phyloP scores from a whole-genome alignment of 2,888 invertebrate genomes.

The Amphipoea lucens region DNA sequence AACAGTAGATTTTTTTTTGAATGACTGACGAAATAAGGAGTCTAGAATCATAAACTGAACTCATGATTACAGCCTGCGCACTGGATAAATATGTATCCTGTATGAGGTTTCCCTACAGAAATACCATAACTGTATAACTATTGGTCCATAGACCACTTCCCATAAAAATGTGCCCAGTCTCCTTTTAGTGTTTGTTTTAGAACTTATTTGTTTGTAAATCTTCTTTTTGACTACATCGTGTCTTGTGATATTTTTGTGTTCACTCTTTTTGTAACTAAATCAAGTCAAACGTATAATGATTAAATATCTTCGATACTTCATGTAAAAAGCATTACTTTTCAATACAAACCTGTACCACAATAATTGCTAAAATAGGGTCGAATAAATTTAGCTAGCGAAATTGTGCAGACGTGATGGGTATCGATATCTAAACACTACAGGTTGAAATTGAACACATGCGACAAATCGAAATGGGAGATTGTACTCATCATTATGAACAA shows the following conservation, averaged over 20 bases:
- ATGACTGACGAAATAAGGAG: too few relatives aligned
- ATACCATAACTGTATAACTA: background rate
- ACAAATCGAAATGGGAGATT: too few relatives aligned
- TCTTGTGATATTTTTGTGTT: conserved; percentile 60
- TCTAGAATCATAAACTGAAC: too few relatives aligned
- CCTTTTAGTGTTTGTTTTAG: conserved; percentile 33
- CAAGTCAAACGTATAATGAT: conserved; percentile 19
- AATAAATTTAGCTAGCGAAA: background rate
- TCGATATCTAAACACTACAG: too few relatives aligned
- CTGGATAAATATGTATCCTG: too few relatives aligned
- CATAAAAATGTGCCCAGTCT: background rate
- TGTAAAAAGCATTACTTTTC: conserved; percentile 1
- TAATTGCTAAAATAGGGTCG: background rate
- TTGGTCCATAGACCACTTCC: background rate
- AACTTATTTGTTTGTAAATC: conserved; percentile 1
- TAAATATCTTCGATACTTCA: background rate
- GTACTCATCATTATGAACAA: too few relatives aligned
- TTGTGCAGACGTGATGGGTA: background rate
- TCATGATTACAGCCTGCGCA: too few relatives aligned
- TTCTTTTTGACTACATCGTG: conserved; percentile 20
- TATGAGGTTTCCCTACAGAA: background rate
- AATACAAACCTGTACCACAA: background rate
- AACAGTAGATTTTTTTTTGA: too few relatives aligned
- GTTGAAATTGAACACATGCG: too few relatives aligned
- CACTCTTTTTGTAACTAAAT: conserved; percentile 37